Conservation (phyloP, 2,888 invertebrate genomes). For the Leptinotarsa rubiginosa region DNA sequence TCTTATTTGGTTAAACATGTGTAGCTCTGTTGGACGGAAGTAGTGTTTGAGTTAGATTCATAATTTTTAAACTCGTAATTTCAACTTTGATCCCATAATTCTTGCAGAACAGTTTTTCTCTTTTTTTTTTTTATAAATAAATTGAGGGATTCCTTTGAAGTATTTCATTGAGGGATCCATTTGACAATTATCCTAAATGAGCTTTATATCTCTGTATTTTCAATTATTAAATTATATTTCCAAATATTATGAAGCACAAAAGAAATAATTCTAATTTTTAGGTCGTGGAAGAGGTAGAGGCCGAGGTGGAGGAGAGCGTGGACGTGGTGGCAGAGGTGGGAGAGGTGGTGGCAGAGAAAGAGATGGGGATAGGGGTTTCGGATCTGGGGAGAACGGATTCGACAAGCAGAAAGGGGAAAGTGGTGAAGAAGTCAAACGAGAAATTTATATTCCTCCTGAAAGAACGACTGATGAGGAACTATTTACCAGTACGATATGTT, state of each 20-base stretch:
- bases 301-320: slow-evolving; percentile 46
- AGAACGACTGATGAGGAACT: slow-evolving; percentile 78
- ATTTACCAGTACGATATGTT: slow-evolving; percentile 68
- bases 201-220: background rate
- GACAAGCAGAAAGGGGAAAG: slow-evolving; percentile 29
- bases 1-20: too few relatives aligned
- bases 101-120: too few relatives aligned
- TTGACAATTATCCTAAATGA: too few relatives aligned
- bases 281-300: slow-evolving; percentile 46
- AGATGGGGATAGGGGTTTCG: slow-evolving; percentile 57
- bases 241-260: background rate
- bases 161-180: too few relatives aligned
- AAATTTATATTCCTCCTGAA: slow-evolving; percentile 80
- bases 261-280: background rate
- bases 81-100: too few relatives aligned
- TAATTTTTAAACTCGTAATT: too few relatives aligned
- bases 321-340: slow-evolving; percentile 51
- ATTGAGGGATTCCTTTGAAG: too few relatives aligned
- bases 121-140: background rate
- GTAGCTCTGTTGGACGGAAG: too few relatives aligned
- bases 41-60: too few relatives aligned
- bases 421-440: slow-evolving; percentile 69
- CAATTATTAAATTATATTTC: background rate
- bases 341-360: slow-evolving; percentile 46
- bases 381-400: slow-evolving; percentile 27